These are phyloP conservation scores for Strigops habroptila DNA, from an alignment of 2,113 vertebrate genomes.

Conservation along the genomic window DNA sequence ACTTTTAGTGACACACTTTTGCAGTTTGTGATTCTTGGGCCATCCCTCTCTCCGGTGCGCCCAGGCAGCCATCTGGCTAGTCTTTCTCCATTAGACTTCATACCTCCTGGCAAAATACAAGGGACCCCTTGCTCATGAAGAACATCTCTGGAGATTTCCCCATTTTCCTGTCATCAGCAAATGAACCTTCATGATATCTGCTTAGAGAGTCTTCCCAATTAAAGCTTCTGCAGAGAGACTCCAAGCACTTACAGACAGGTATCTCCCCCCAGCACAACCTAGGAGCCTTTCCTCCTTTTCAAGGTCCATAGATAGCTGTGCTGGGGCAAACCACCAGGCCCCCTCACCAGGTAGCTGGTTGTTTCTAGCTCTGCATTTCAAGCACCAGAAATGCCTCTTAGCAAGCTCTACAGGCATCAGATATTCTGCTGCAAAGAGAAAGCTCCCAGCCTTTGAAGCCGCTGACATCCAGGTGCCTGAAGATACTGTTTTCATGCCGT, in stretches of 20 bases:
- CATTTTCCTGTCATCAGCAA: neutral
- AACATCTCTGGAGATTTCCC: neutral
- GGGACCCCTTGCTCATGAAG: neutral
- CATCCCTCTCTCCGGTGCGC: neutral
- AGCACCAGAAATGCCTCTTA: neutral
- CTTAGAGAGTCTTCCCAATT: neutral
- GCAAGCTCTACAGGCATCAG: neutral
- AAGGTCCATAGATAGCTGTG: accelerated
- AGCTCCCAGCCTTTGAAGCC: neutral
- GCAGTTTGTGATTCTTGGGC: neutral
- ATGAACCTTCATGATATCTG: neutral
- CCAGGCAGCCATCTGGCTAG: neutral
- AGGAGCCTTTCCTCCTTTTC: neutral
- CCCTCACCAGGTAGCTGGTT: neutral
- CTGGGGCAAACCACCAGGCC: neutral
- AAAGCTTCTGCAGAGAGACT: neutral
- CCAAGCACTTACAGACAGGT: neutral
- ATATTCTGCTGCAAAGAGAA: neutral
- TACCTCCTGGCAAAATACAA: neutral
- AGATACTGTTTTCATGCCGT: neutral
- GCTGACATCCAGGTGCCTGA: neutral
- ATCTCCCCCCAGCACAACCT: neutral
- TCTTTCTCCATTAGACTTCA: neutral
- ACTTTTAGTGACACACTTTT: neutral
- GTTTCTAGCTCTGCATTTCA: neutral